A percentile compares a stretch with the other conserved stretches of the same genome.
These are phyloP conservation scores for Spicauda simplicius DNA, from an alignment of 2,888 invertebrate species.

Conservation along the genomic window DNA sequence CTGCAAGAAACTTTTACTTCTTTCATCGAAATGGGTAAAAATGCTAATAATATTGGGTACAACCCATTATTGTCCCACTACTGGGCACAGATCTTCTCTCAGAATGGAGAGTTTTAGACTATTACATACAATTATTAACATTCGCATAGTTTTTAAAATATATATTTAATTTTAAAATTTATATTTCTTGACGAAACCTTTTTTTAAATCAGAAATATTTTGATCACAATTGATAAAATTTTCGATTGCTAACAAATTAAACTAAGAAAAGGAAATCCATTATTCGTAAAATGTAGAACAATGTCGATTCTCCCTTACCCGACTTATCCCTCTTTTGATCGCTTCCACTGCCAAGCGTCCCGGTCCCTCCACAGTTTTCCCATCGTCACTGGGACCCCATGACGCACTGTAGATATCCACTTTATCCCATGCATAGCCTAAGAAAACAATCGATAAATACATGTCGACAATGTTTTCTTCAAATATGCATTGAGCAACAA, in stretches of 20 bases:
- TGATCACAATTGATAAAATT: neutral
- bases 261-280: neutral
- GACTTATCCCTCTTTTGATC: slow-evolving; percentile 88
- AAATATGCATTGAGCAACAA: no score
- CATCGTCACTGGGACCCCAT: slow-evolving; percentile 97
- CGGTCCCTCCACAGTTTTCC: slow-evolving; percentile 94
- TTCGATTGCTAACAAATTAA: neutral
- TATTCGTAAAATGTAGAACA: slow-evolving; percentile 12
- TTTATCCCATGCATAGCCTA: slow-evolving; percentile 88
- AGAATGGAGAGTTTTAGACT: no score
- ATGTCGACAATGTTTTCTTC: no score
- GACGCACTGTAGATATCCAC: slow-evolving; percentile 97
- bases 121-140: no score
- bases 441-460: neutral
- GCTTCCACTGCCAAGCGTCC: slow-evolving; percentile 91
- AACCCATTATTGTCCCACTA: no score
- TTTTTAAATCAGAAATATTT: no score
- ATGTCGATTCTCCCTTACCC: slow-evolving; percentile 75
- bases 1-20: slow-evolving; percentile 57
- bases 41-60: no score
- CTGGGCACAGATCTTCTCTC: no score
- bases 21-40: no score
- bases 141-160: no score
- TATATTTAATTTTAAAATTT: no score
- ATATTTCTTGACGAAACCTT: no score